phyloP scores from a whole-genome alignment of 2,797 vertebrate genomes.

The Acanthiza pusilla region DNA sequence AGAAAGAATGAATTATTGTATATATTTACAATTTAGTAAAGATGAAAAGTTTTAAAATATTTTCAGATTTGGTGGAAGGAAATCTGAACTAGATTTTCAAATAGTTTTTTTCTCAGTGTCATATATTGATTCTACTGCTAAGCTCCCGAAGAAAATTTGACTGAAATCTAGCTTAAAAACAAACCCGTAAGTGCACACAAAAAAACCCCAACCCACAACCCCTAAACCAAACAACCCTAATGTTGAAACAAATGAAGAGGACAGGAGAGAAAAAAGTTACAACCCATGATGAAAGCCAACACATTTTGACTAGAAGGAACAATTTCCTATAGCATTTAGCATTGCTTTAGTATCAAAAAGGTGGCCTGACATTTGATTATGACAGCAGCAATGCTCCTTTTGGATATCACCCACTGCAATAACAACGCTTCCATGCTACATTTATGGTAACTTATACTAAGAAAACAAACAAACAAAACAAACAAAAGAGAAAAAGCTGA shows the following conservation, averaged over 20 bases:
- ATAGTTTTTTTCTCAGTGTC: not conserved
- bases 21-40: not conserved
- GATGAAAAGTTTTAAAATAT: not conserved
- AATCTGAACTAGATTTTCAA: not conserved
- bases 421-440: not conserved
- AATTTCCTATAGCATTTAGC: not conserved
- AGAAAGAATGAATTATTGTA: not conserved
- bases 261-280: not conserved
- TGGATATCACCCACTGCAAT: not conserved
- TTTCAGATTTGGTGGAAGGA: not conserved
- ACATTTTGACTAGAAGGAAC: not conserved
- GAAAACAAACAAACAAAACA: not conserved
- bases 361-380: not conserved
- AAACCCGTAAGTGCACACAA: not conserved
- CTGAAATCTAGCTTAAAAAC: not conserved
- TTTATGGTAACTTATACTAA: not conserved
- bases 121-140: not conserved
- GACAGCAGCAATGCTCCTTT: not conserved
- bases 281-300: not conserved
- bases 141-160: not conserved
- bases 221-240: not conserved
- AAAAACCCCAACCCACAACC: not conserved
- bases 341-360: not conserved
- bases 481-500: not conserved
- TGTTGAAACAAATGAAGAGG: not conserved